Evolutionary conservation across 2,888 invertebrate genomes (phyloP).

Genomic region (Encarsia formosa): DNA sequence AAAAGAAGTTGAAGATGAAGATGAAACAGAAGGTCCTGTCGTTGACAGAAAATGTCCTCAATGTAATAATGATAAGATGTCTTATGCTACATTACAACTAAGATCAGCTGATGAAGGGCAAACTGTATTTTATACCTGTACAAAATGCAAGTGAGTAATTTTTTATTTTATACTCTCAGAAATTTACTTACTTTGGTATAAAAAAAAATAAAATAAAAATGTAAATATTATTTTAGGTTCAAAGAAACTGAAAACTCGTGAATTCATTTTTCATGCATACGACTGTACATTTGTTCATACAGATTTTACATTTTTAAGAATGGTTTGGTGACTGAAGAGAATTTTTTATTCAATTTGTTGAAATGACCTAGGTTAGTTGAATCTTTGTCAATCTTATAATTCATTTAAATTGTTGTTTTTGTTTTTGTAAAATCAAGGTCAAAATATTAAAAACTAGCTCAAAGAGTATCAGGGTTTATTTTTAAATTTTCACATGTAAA

Average conservation of each 20-base stretch:
- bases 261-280: too few species aligned
- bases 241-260: constrained; percentile 74
- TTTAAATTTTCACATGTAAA: too few species aligned
- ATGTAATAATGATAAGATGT: constrained; percentile 89
- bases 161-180: neutral
- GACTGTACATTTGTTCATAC: too few species aligned
- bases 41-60: constrained; percentile 79
- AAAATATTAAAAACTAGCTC: too few species aligned
- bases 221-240: constrained; percentile 55
- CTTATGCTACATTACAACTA: constrained; percentile 90
- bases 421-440: too few species aligned
- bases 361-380: too few species aligned
- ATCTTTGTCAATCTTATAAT: too few species aligned
- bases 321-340: too few species aligned
- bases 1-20: constrained; percentile 36
- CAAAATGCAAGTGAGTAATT: constrained; percentile 76
- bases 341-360: too few species aligned
- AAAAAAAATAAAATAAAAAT: neutral
- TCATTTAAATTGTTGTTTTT: too few species aligned
- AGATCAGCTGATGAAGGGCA: constrained; percentile 99
- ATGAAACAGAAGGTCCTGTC: constrained; percentile 68
- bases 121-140: constrained; percentile 96
- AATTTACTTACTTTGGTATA: neutral
- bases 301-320: too few species aligned
- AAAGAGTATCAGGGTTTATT: too few species aligned